Evolutionary conservation across 2,888 invertebrate species (phyloP).

Genomic region (Lasioglossum pauxillum): DNA sequence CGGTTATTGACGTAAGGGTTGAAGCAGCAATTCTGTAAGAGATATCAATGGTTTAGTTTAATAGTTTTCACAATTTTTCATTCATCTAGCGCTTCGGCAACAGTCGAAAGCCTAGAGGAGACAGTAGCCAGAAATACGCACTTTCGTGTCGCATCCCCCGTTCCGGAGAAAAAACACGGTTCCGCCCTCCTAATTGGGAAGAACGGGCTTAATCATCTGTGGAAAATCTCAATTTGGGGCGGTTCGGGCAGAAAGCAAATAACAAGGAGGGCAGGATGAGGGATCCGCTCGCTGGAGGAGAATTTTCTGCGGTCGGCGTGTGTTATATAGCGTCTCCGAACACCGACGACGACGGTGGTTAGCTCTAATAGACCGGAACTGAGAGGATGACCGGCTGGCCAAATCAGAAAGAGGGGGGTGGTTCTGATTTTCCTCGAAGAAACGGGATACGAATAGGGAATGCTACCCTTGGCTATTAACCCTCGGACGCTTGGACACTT

Average conservation of each 20-base stretch:
- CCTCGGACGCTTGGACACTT: conserved; percentile 14
- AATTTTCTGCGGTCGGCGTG: conserved; percentile 47
- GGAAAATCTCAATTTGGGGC: conserved; percentile 83
- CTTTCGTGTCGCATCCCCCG: neutral
- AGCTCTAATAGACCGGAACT: conserved; percentile 83
- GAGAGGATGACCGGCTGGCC: conserved; percentile 80
- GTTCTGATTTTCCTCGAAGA: conserved; percentile 62
- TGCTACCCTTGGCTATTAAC: conserved; percentile 3
- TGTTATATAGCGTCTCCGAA: conserved; percentile 21
- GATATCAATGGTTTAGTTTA: too few relatives aligned
- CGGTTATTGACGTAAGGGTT: too few relatives aligned
- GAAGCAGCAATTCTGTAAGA: too few relatives aligned
- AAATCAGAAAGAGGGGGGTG: conserved; percentile 31
- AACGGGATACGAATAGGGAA: conserved; percentile 44
- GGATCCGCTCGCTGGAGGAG: conserved; percentile 49
- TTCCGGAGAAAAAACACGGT: conserved; percentile 31
- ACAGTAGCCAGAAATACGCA: too few relatives aligned
- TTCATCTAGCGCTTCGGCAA: neutral
- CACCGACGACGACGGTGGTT: conserved; percentile 69
- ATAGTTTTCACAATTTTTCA: too few relatives aligned
- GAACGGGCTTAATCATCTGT: conserved; percentile 81
- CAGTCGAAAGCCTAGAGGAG: too few relatives aligned
- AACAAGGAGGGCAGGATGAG: conserved; percentile 76
- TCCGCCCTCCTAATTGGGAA: conserved; percentile 79
- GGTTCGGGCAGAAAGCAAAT: conserved; percentile 83